Evolutionary conservation across 2,797 vertebrate genomes (phyloP).

Genomic region (Acanthiza pusilla): DNA sequence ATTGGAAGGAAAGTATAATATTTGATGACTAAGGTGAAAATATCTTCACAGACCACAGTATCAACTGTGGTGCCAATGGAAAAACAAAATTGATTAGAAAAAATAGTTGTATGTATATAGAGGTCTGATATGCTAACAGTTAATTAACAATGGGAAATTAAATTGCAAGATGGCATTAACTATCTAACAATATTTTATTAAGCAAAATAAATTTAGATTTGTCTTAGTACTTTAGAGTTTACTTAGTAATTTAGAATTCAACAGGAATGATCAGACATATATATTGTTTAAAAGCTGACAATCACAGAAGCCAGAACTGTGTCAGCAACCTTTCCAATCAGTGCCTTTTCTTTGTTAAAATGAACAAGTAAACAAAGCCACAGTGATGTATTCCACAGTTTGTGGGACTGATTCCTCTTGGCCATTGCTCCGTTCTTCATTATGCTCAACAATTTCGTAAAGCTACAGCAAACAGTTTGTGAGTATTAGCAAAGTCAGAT

Average conservation of each 20-base stretch:
- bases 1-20: slow-evolving; percentile 4
- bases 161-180: slow-evolving; percentile 44
- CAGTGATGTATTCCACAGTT: background rate
- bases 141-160: slow-evolving; percentile 82
- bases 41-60: background rate
- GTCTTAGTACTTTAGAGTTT: slow-evolving; percentile 32
- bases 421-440: background rate
- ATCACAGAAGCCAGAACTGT: background rate
- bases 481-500: background rate
- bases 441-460: background rate
- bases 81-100: slow-evolving; percentile 26
- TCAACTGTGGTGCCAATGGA: background rate
- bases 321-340: slow-evolving; percentile 6
- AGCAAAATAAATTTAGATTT: slow-evolving; percentile 75
- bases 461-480: background rate
- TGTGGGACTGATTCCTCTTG: background rate
- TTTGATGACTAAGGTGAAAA: slow-evolving; percentile 27
- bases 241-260: too few relatives aligned
- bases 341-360: background rate
- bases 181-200: slow-evolving; percentile 62
- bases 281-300: slow-evolving; percentile 12
- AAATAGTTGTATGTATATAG: slow-evolving; percentile 77
- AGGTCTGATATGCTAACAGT: slow-evolving; percentile 73
- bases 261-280: background rate
- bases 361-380: slow-evolving; percentile 21